Evolutionary conservation across 1,140 invertebrate genomes (phyloP), one percentile per base, ranked within the genome.

Genomic region (Venturia canescens): DNA sequence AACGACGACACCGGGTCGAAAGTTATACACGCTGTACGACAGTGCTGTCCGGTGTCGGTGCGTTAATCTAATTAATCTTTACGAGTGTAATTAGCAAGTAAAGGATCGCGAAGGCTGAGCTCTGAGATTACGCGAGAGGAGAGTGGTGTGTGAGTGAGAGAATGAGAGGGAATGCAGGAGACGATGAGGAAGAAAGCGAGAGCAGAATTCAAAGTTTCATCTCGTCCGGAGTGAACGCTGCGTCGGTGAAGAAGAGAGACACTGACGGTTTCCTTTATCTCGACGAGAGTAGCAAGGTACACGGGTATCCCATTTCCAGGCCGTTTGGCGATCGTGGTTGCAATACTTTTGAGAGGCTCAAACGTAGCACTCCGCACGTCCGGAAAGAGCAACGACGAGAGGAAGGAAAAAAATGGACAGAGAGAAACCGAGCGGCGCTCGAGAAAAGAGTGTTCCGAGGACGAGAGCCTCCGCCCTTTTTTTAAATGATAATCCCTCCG

Each of bases 11-110:
- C 21, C 23, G 48, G 76, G 29, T n/a, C 11, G 21, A n/a, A 69
- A 80, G 74, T 71, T 57, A 29, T 53, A 57, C 48, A 57, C 13
- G 63, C 76, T 77, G 26, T 26, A 69, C 81, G 82, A 84, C 82
- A 83, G 86, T 44, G 27, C 48, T 23, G 67, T 48, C n/a, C 63
- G 50, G 66, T 79, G 27, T 72, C 80, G 63, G 57, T 82, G 86
- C 85, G 87, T 89, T 88, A 89, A 89, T 90, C 88, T 86, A 87
- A 90, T 89, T 90, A 90, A 88, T 89, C 88, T 90, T 89, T 90
- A 89, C 87, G 89, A 89, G 84, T 85, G 84, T 88, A 89, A 90
- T 90, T 90, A 90, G 85, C 84, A 75, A 71, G 84, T 84, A 78
- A 85, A 83, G 75, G 82, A 75, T 79, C 84, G 80, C 71, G 78